Conservation (phyloP, 2,797 vertebrate species). For the Lutjanus campechanus region DNA sequence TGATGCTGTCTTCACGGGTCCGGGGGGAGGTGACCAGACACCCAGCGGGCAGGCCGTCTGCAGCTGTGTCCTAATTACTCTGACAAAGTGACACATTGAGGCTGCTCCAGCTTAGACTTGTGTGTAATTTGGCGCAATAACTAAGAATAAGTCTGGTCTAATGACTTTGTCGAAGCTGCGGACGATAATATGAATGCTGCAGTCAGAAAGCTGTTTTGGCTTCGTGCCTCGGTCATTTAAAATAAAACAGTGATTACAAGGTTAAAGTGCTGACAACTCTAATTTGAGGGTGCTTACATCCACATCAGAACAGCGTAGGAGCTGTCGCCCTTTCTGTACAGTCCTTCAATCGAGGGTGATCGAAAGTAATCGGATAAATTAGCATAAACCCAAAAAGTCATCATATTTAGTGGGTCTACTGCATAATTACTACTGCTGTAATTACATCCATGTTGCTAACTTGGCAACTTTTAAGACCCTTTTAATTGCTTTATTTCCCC, state of each 20-base stretch:
- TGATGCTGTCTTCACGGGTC: slow-evolving; percentile 32
- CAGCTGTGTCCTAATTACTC: slow-evolving; percentile 52
- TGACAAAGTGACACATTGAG: slow-evolving; percentile 55
- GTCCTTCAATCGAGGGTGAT: neutral
- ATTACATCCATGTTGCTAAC: neutral
- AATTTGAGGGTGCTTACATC: neutral
- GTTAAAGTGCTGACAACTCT: slow-evolving; percentile 12
- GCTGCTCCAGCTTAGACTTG: slow-evolving; percentile 19
- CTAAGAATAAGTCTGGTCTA: slow-evolving; percentile 3
- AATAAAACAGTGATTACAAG: slow-evolving; percentile 9
- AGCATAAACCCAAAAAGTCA: no score
- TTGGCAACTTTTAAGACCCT: neutral
- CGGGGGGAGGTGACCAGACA: slow-evolving; percentile 25
- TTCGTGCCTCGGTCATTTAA: neutral
- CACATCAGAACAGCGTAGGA: neutral
- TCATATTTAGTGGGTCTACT: neutral
- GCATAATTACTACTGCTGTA: neutral
- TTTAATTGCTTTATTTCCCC: no score
- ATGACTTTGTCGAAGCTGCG: slow-evolving; percentile 15
- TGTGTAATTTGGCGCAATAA: slow-evolving; percentile 13
- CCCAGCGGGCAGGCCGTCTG: slow-evolving; percentile 31
- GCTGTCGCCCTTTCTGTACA: neutral
- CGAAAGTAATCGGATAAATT: neutral
- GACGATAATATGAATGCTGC: neutral
- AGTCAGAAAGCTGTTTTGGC: neutral